These are phyloP conservation scores for Caenorhabditis macrosperma DNA, from an alignment of 2,888 invertebrate genomes.

Conservation along the genomic window DNA sequence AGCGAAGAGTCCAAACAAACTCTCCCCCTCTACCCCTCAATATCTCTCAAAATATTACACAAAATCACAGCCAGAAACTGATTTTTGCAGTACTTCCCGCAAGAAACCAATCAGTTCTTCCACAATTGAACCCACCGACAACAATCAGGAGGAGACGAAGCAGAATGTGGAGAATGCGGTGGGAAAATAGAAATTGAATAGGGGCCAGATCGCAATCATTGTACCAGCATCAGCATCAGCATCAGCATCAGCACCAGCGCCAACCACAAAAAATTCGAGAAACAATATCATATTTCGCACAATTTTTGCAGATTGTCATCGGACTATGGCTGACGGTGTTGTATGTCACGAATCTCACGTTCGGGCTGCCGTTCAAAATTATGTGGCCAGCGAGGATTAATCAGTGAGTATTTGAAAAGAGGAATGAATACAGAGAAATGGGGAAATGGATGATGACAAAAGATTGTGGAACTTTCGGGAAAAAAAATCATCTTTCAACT, in stretches of 20 bases:
- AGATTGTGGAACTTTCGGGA: not conserved
- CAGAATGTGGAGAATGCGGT: constrained; percentile 47
- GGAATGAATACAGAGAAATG: not conserved
- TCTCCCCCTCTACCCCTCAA: constrained; percentile 4
- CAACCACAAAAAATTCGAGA: no score
- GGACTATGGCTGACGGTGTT: constrained; percentile 50
- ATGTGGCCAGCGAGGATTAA: constrained; percentile 56
- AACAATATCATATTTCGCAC: not conserved
- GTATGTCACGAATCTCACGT: constrained; percentile 50
- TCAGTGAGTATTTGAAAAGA: constrained; percentile 31
- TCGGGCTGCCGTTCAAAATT: constrained; percentile 52
- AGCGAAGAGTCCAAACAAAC: no score
- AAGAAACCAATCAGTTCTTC: constrained; percentile 48
- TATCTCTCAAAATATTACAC: constrained; percentile 40
- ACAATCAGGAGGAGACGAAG: constrained; percentile 37
- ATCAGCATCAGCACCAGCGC: no score
- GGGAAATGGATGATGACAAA: constrained; percentile 13
- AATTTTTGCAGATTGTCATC: constrained; percentile 37
- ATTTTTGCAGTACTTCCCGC: constrained; percentile 44
- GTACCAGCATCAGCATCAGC: not conserved
- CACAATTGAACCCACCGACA: constrained; percentile 24
- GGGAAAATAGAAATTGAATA: no score
- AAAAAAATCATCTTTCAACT: no score
- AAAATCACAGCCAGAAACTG: constrained; percentile 24
- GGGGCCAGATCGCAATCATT: not conserved